Evolutionary conservation across 1,140 invertebrate genomes (phyloP).

Genomic region (Thalassaphorura encarpata): DNA sequence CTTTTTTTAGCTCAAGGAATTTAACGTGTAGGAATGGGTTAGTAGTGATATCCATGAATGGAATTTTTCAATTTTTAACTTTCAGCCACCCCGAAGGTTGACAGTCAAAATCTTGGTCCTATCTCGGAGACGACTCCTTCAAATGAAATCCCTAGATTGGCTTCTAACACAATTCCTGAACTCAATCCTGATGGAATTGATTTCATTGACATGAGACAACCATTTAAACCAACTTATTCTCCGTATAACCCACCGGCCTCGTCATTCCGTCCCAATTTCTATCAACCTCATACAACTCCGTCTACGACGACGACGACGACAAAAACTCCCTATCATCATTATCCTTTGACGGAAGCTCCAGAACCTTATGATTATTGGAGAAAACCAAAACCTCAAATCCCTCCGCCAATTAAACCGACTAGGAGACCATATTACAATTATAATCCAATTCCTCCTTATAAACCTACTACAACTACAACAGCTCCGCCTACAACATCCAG

Average conservation of each 20-base stretch:
- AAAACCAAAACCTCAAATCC: not conserved
- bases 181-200: not conserved
- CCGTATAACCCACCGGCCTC: not conserved
- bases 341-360: not conserved
- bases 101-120: slow-evolving; percentile 6
- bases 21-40: not conserved
- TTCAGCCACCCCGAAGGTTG: slow-evolving; percentile 13
- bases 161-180: not conserved
- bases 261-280: slow-evolving; percentile 2
- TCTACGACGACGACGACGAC: slow-evolving; percentile 1
- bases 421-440: slow-evolving; percentile 1
- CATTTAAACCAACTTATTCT: not conserved
- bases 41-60: not conserved
- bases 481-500: slow-evolving; percentile 16
- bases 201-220: not conserved
- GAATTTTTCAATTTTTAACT: not conserved
- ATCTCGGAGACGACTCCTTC: slow-evolving; percentile 21
- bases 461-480: slow-evolving; percentile 1
- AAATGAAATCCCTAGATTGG: slow-evolving; percentile 20
- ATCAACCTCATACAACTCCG: not conserved
- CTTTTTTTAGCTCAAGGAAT: not conserved
- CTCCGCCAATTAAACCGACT: slow-evolving; percentile 4
- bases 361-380: not conserved
- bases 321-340: slow-evolving; percentile 5
- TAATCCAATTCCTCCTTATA: not conserved